A percentile compares a stretch with the other conserved stretches of the same genome.
Conservation (phyloP, 2,113 vertebrate genomes). For the Trogon surrucura region DNA sequence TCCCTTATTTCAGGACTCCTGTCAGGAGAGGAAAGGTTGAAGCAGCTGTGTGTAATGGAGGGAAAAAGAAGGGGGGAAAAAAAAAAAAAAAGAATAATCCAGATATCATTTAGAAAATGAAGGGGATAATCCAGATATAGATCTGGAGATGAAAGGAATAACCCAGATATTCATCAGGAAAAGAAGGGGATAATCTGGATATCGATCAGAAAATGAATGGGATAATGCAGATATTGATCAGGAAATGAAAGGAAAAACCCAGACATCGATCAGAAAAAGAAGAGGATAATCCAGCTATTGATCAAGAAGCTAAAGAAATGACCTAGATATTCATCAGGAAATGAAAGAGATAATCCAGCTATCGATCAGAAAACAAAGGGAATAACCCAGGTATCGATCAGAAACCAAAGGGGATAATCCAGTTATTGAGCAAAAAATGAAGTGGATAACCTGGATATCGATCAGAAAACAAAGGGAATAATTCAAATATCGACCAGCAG, state of each 20-base stretch:
- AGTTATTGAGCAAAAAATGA: not conserved
- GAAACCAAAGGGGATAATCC: not conserved
- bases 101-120: too few relatives aligned
- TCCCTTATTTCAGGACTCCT: not conserved
- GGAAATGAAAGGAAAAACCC: not conserved
- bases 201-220: not conserved
- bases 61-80: rapidly evolving
- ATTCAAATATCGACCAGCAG: too few relatives aligned
- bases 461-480: not conserved
- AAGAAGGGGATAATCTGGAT: not conserved
- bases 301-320: not conserved
- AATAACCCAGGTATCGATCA: too few relatives aligned
- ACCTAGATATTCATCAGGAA: not conserved
- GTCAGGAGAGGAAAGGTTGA: not conserved
- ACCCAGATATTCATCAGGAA: not conserved
- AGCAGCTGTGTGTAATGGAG: too few relatives aligned
- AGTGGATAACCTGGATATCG: not conserved
- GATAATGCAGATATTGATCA: too few relatives aligned
- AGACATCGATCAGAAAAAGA: not conserved
- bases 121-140: too few relatives aligned
- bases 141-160: too few relatives aligned
- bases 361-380: not conserved
- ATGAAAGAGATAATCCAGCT: not conserved
- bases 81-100: too few relatives aligned
- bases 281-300: not conserved